Conservation (phyloP, 2,888 invertebrate genomes). For the Drosophila antonietae region DNA sequence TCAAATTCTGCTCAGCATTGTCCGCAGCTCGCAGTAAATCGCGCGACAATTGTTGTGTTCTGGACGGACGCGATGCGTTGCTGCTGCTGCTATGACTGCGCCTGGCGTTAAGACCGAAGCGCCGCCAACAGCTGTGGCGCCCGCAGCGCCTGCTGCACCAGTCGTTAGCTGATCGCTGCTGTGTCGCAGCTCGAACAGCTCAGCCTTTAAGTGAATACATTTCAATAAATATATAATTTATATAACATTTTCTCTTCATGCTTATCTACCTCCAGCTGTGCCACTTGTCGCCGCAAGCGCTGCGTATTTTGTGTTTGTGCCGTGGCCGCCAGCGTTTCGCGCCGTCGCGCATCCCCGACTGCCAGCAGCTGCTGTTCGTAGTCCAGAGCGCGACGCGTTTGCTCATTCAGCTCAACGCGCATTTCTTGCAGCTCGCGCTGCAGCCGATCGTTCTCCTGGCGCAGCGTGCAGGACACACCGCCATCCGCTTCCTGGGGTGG, state of each 20-base stretch:
- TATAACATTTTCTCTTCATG: background rate
- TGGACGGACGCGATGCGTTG: slow-evolving; percentile 84
- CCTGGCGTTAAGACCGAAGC: slow-evolving; percentile 41
- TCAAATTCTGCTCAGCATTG: slow-evolving; percentile 88
- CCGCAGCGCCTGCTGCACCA: slow-evolving; percentile 19
- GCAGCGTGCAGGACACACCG: slow-evolving; percentile 69
- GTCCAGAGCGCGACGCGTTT: slow-evolving; percentile 85
- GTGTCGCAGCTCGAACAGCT: slow-evolving; percentile 49
- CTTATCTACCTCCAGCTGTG: slow-evolving; percentile 87
- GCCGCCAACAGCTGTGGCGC: slow-evolving; percentile 26
- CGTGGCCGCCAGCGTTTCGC: slow-evolving; percentile 87
- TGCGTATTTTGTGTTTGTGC: slow-evolving; percentile 88
- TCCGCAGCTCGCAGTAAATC: slow-evolving; percentile 88
- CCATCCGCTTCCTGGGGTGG: slow-evolving; percentile 81
- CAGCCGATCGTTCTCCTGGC: slow-evolving; percentile 84
- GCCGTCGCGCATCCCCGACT: slow-evolving; percentile 85
- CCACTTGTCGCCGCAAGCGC: slow-evolving; percentile 90
- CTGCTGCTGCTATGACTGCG: slow-evolving; percentile 52
- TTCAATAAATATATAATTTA: background rate
- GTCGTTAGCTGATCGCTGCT: slow-evolving; percentile 14
- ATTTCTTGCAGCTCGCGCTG: slow-evolving; percentile 86
- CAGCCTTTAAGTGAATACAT: slow-evolving; percentile 36
- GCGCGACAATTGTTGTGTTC: slow-evolving; percentile 86
- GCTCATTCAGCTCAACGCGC: slow-evolving; percentile 86
- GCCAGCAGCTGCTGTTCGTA: slow-evolving; percentile 86